Conservation (phyloP, 2,888 invertebrate genomes). For the Scaptodrosophila latifasciaeformis region DNA sequence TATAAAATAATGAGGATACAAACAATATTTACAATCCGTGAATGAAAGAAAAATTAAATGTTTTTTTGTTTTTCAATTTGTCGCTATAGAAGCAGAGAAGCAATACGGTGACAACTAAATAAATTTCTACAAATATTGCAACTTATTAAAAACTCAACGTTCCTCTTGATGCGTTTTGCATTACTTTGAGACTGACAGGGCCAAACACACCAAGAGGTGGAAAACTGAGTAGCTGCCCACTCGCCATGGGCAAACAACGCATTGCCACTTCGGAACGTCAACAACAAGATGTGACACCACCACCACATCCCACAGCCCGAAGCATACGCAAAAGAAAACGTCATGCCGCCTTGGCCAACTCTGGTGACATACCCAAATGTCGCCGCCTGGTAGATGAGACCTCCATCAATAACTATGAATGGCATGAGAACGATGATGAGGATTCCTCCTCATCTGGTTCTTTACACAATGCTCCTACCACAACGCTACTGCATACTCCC, state of each 20-base stretch:
- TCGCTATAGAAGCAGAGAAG: too few relatives aligned
- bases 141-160: conserved; percentile 39
- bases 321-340: conserved; percentile 70
- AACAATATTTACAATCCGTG: too few relatives aligned
- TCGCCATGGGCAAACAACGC: conserved; percentile 68
- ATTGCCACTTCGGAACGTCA: conserved; percentile 54
- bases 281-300: conserved; percentile 20
- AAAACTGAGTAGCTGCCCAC: conserved; percentile 6
- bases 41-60: too few relatives aligned
- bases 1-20: too few relatives aligned
- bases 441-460: conserved; percentile 68
- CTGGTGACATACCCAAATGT: too few relatives aligned
- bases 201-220: not conserved
- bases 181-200: conserved; percentile 47
- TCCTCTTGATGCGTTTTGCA: conserved; percentile 30
- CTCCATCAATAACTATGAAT: conserved; percentile 37
- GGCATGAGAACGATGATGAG: conserved; percentile 70
- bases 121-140: too few relatives aligned
- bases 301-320: conserved; percentile 40
- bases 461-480: conserved; percentile 34
- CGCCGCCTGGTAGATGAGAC: too few relatives aligned
- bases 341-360: conserved; percentile 21
- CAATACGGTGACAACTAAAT: too few relatives aligned
- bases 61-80: too few relatives aligned
- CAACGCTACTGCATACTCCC: conserved; percentile 39